Evolutionary conservation across 2,888 invertebrate genomes (phyloP).

Genomic region (Trissonchulus sp.): DNA sequence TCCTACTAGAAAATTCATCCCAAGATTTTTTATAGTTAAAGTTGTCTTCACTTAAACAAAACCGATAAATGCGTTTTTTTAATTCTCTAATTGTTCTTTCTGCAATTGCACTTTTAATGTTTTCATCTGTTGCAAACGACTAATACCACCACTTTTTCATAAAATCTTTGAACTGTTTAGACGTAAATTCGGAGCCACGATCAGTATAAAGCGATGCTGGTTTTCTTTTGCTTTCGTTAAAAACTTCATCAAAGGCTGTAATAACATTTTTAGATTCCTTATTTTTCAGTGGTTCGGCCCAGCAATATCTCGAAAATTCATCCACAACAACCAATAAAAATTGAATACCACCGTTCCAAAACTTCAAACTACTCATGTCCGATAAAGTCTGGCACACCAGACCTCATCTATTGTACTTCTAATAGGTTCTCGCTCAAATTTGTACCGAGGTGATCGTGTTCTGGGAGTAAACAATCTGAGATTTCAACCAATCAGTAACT

Average conservation of each 20-base stretch:
- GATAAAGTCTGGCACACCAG: too few species aligned
- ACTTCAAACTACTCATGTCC: too few species aligned
- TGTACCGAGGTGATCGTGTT: too few species aligned
- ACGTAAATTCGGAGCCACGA: constrained; percentile 5
- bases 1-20: neutral
- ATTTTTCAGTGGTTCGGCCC: constrained; percentile 17
- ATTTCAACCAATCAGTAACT: too few species aligned
- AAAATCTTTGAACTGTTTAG: neutral
- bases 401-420: too few species aligned
- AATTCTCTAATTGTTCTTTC: constrained; percentile 19
- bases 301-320: constrained; percentile 3
- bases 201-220: neutral
- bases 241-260: constrained; percentile 10
- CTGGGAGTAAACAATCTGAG: too few species aligned
- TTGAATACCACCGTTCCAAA: too few species aligned
- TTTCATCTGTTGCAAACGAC: constrained; percentile 18
- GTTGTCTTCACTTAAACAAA: constrained; percentile 1
- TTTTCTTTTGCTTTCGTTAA: neutral
- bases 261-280: neutral
- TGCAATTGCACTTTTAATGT: constrained; percentile 15
- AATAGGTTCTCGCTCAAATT: too few species aligned
- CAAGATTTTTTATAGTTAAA: neutral
- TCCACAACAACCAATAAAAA: too few species aligned
- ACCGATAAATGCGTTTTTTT: constrained; percentile 15
- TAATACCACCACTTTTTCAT: too few species aligned